A percentile compares a stretch with the other conserved stretches of the same genome.
Evolutionary conservation across 2,113 vertebrate genomes (phyloP).

Genomic region (Hemibagrus wyckioides): DNA sequence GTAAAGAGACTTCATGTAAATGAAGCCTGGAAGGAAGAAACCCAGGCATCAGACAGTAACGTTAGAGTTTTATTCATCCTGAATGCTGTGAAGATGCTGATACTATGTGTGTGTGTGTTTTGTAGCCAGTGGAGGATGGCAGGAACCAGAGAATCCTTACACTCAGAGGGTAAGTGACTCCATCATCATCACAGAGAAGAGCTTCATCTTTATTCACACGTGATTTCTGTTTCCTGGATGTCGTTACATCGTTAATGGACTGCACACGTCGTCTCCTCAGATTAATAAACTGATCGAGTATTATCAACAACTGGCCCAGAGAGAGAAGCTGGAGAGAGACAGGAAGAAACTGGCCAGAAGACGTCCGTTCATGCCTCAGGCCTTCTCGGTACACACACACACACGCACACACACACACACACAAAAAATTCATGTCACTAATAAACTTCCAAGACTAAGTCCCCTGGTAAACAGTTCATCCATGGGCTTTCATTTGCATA

Average conservation of each 20-base stretch:
- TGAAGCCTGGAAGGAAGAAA: neutral
- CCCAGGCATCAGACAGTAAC: neutral
- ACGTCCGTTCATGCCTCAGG: constrained; percentile 91
- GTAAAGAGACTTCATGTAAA: neutral
- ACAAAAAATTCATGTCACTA: neutral
- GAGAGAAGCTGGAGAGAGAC: constrained; percentile 95
- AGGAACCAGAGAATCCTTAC: constrained; percentile 94
- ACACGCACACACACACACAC: neutral
- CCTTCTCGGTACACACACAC: constrained; percentile 86
- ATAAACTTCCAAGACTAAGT: neutral
- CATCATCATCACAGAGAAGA: neutral
- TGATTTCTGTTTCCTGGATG: neutral
- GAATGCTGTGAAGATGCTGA: neutral
- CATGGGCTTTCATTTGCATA: neutral
- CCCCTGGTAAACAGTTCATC: neutral
- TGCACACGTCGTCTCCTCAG: constrained; percentile 65
- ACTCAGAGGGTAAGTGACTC: constrained; percentile 83
- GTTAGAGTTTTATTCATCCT: neutral
- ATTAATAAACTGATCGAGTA: constrained; percentile 97
- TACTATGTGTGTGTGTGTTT: constrained; percentile 52
- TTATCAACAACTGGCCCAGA: constrained; percentile 96
- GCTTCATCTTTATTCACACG: neutral
- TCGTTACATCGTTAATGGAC: neutral
- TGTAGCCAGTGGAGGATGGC: constrained; percentile 97
- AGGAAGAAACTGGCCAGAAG: constrained; percentile 93